Evolutionary conservation across 2,888 invertebrate species (phyloP), one percentile per base, ranked within the genome.

Genomic region (Ecdyonurus torrentis): DNA sequence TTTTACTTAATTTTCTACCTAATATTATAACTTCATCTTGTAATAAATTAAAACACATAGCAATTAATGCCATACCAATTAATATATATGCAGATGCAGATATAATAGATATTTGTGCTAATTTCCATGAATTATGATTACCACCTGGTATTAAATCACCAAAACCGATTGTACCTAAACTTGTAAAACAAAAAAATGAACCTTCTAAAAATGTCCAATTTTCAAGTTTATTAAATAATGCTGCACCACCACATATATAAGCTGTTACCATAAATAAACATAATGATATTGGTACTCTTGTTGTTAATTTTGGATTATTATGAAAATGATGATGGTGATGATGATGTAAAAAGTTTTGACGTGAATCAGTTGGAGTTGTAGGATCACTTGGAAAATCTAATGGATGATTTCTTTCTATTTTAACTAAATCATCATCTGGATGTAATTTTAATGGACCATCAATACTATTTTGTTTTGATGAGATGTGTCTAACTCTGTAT

Each of bases 201-300:
- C 94, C 93, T 71, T 95, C 95, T 62, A 95, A 78, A 53, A 91
- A 82, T 65, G 85, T 86, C 98, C 97, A 98, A 68, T 85, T 84
- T 74, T 97, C 97, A 72, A 95, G 87, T 62, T 87, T 81, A 65
- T 89, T 87, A 75, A 98, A 98, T 67, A 97, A 80, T 65, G 91
- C 78, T 1, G 95, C 90, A 18, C 97, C 97, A 50, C 91, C 85
- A 64, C 87, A 86, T 70, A 97, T 84, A 75, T 97, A 97, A 67
- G 86, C 81, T 60, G 91, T 79, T 70, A 97, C 85, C 58, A 96
- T 86, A 68, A 91, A 77, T 65, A 95, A 77, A 72, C 94, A 93
- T 61, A 97, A 81, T 62, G 85, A 82, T 64, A 95, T 86, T 60
- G 97, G 97, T 65, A 97, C 94, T 67, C 89, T 81, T 62, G 87